Evolutionary conservation across 2,888 invertebrate species (phyloP).

Genomic region (Onthophagus sagittarius): DNA sequence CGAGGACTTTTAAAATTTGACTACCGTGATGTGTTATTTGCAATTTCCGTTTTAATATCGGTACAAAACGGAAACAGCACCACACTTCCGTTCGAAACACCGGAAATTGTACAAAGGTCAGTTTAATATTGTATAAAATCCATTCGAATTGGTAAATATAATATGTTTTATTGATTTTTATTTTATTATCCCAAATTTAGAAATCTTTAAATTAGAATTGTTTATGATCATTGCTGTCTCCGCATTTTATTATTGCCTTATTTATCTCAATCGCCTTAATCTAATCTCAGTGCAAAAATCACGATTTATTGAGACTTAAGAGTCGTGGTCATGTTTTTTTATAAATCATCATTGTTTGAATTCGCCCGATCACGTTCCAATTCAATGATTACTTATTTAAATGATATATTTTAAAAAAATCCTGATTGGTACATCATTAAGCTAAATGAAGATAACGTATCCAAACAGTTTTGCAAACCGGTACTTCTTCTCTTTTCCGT

Average conservation of each 20-base stretch:
- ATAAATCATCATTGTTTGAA: not conserved
- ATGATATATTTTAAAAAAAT: not conserved
- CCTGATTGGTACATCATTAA: not conserved
- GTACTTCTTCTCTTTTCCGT: not conserved
- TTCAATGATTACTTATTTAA: not conserved
- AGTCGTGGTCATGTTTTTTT: not conserved
- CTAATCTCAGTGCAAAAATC: not conserved
- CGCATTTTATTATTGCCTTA: not conserved
- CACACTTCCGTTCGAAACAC: not conserved
- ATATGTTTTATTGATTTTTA: no score
- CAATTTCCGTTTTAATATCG: not conserved
- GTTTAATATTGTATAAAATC: no score
- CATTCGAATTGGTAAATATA: no score
- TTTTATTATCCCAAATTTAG: not conserved
- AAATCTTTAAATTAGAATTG: not conserved
- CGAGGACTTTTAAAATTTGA: not conserved
- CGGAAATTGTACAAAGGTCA: not conserved
- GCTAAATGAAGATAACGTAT: not conserved
- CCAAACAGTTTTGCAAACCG: not conserved
- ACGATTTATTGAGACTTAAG: not conserved
- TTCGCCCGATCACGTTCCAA: not conserved
- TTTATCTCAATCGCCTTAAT: not conserved
- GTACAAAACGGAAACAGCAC: not conserved
- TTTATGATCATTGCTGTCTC: not conserved
- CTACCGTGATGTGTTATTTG: not conserved